Evolutionary conservation across 2,113 vertebrate genomes (phyloP).

Genomic region (Solea solea): DNA sequence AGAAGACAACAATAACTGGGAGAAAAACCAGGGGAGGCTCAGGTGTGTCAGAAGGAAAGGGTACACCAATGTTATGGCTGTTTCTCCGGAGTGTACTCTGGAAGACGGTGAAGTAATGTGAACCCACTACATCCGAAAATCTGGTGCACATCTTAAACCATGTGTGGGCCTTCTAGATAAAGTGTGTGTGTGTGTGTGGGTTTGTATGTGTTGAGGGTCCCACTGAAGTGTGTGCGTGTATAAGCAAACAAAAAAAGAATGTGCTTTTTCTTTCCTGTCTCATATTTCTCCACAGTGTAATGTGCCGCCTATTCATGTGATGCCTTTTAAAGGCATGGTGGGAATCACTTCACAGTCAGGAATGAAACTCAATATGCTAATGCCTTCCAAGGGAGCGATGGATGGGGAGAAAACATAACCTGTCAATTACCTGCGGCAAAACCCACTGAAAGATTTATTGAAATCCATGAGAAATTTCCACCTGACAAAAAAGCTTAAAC

Average conservation of each 20-base stretch:
- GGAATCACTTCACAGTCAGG: slow-evolving; percentile 63
- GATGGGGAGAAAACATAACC: slow-evolving; percentile 65
- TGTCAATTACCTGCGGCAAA: slow-evolving; percentile 68
- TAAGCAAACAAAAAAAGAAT: slow-evolving; percentile 23
- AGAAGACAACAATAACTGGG: slow-evolving; percentile 29
- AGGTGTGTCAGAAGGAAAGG: slow-evolving; percentile 20
- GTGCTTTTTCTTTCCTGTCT: slow-evolving; percentile 36
- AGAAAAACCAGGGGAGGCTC: slow-evolving; percentile 3
- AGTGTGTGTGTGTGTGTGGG: slow-evolving; percentile 2
- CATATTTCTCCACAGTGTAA: slow-evolving; percentile 59
- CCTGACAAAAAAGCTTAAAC: slow-evolving; percentile 46
- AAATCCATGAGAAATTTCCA: slow-evolving; percentile 44
- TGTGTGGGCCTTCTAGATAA: slow-evolving; percentile 23
- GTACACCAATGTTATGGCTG: slow-evolving; percentile 34
- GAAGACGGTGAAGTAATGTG: slow-evolving; percentile 33
- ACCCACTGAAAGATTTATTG: slow-evolving; percentile 54
- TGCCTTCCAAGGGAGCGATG: slow-evolving; percentile 54
- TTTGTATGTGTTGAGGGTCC: slow-evolving; percentile 4
- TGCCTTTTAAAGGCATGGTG: slow-evolving; percentile 66
- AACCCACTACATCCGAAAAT: slow-evolving; percentile 35
- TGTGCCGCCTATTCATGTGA: slow-evolving; percentile 58
- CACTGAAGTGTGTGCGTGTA: slow-evolving; percentile 16
- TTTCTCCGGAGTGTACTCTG: slow-evolving; percentile 32
- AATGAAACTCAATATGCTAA: slow-evolving; percentile 69
- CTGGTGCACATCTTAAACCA: slow-evolving; percentile 20